phyloP scores from a whole-genome alignment of 2,797 vertebrate genomes.

The Hafferia zeledoni region DNA sequence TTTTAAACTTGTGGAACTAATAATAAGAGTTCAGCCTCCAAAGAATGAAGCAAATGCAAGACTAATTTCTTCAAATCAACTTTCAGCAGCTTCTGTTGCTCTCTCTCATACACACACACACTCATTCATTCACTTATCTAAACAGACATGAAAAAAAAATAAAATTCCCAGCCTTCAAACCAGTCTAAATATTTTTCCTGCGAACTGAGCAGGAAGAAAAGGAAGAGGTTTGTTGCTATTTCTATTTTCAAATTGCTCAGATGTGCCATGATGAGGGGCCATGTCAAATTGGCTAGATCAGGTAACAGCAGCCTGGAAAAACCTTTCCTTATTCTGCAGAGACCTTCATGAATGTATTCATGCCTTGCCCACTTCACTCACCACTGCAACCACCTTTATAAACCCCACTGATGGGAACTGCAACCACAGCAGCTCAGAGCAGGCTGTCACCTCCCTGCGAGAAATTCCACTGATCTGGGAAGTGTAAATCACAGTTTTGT shows the following conservation, averaged over 20 bases:
- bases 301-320: constrained; percentile 33
- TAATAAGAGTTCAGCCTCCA: background rate
- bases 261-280: background rate
- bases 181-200: constrained; percentile 61
- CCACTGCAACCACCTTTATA: background rate
- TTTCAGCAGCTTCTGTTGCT: background rate
- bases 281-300: background rate
- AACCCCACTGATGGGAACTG: background rate
- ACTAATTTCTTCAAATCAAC: constrained; percentile 8
- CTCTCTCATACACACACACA: background rate
- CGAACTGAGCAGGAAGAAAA: constrained; percentile 50
- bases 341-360: constrained; percentile 6
- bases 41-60: background rate
- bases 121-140: constrained; percentile 28
- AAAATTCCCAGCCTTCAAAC: constrained; percentile 29
- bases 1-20: background rate
- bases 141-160: constrained; percentile 9
- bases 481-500: background rate
- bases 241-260: constrained; percentile 18
- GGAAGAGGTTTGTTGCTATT: constrained; percentile 51
- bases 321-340: background rate
- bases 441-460: background rate
- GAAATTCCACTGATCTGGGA: background rate
- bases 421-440: background rate
- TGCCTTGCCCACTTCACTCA: background rate